phyloP scores from a whole-genome alignment of 2,888 invertebrate genomes.

The Halocaridina rubra region DNA sequence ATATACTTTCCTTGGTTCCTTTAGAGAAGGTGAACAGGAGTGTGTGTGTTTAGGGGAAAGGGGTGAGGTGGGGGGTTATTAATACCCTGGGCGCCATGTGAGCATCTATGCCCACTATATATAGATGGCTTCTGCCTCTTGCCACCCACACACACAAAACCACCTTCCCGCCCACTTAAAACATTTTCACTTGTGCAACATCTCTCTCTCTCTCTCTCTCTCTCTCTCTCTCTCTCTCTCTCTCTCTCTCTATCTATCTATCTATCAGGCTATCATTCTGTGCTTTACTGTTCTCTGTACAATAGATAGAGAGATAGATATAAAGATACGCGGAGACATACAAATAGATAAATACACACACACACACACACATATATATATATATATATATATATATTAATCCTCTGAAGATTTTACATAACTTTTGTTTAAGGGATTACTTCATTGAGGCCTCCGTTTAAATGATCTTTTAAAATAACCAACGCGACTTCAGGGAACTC shows the following conservation, averaged over 20 bases:
- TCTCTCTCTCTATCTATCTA: not conserved
- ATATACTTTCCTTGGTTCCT: too few relatives aligned
- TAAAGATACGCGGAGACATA: too few relatives aligned
- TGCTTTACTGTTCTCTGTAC: not conserved
- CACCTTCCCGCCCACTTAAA: not conserved
- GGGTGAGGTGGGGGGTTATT: constrained; percentile 20
- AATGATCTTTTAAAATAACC: too few relatives aligned
- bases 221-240: not conserved
- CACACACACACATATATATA: too few relatives aligned
- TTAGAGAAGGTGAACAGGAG: not conserved
- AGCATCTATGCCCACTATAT: constrained; percentile 16
- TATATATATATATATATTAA: too few relatives aligned
- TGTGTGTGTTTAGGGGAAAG: not conserved
- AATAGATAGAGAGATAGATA: too few relatives aligned
- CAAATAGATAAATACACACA: too few relatives aligned
- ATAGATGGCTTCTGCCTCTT: constrained; percentile 12
- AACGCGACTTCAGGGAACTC: too few relatives aligned
- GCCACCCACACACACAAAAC: not conserved
- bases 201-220: not conserved
- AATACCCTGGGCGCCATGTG: constrained; percentile 31
- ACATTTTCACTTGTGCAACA: not conserved
- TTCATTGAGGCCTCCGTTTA: too few relatives aligned
- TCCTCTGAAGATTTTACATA: too few relatives aligned
- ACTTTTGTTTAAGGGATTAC: too few relatives aligned
- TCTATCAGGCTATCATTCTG: not conserved